Evolutionary conservation across 2,888 invertebrate genomes (phyloP).

Genomic region (Caenorhabditis sp.): DNA sequence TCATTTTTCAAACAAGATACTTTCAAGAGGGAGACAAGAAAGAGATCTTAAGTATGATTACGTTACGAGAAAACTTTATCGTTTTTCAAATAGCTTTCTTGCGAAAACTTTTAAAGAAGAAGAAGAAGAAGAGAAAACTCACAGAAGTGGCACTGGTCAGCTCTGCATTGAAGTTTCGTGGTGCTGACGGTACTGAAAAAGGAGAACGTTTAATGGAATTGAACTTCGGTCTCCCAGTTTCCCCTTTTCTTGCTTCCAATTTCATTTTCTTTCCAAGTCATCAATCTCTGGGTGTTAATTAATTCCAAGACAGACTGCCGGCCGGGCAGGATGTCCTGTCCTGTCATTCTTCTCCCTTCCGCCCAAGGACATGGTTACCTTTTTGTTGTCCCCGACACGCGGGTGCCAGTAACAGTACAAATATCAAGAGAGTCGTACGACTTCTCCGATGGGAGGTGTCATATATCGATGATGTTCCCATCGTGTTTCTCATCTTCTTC

Average conservation of each 20-base stretch:
- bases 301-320: too few species aligned
- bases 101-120: neutral
- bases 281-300: conserved; percentile 53
- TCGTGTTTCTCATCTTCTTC: too few species aligned
- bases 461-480: conserved; percentile 42
- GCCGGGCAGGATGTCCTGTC: too few species aligned
- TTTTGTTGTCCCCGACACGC: conserved; percentile 54
- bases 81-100: neutral
- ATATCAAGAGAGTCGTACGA: conserved; percentile 38
- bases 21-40: conserved; percentile 18
- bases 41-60: conserved; percentile 33
- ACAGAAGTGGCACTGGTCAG: conserved; percentile 97
- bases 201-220: conserved; percentile 23
- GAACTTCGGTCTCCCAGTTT: neutral
- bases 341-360: conserved; percentile 15
- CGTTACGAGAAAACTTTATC: conserved; percentile 16
- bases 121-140: conserved; percentile 84
- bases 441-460: conserved; percentile 27
- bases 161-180: conserved; percentile 91
- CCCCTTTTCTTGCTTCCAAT: neutral
- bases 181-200: conserved; percentile 94
- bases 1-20: conserved; percentile 48
- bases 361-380: conserved; percentile 56
- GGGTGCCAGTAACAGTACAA: conserved; percentile 46
- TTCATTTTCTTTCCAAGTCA: conserved; percentile 12